Evolutionary conservation across 2,797 vertebrate species (phyloP), one percentile per base, ranked within the genome.

Genomic region (Scomberomorus guttatus): DNA sequence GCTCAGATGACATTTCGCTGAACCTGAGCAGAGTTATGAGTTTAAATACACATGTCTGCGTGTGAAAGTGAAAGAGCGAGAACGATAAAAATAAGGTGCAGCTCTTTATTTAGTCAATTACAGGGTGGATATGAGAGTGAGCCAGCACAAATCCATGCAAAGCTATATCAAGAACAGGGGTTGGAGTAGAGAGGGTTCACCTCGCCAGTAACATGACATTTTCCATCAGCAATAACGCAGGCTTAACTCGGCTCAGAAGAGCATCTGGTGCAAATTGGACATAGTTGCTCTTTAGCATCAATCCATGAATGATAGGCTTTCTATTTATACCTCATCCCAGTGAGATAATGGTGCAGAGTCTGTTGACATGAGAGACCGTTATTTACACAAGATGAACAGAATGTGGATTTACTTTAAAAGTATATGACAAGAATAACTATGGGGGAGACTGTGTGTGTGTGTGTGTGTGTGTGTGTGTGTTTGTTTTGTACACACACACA

Each of bases 151-250:
- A 81, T 90, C 81, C 82, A 85, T 78, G 68, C 79, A 82, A 79
- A 87, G 83, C 85, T 52, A 72, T 80, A 72, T 79, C 52, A 61
- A 80, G 83, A 87, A 57, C 74, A 65, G 58, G 52, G 75, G 75
- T 61, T 82, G 72, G 80, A 89, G 81, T 69, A 74, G 70, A 84
- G 83, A 75, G 80, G 79, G 72, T 86, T 89, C 88, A 93, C 87
- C 89, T 89, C 94, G 93, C 92, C 94, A 95, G 92, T 90, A 90
- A 84, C 89, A 85, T 93, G 91, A 93, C 93, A 95, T 95, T 94
- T 92, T 91, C 87, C 80, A 90, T 86, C 74, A 81, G 86, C 85
- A 81, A 87, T 92, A 93, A 89, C 73, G 77, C 87, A 68, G 87
- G 79, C 89, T 92, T 90, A 87, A 90, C 92, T 90, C 54, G 5